A percentile compares a stretch with the other conserved stretches of the same genome.
phyloP scores from a whole-genome alignment of 2,888 invertebrate species.

The Pseudococcus viburni region DNA sequence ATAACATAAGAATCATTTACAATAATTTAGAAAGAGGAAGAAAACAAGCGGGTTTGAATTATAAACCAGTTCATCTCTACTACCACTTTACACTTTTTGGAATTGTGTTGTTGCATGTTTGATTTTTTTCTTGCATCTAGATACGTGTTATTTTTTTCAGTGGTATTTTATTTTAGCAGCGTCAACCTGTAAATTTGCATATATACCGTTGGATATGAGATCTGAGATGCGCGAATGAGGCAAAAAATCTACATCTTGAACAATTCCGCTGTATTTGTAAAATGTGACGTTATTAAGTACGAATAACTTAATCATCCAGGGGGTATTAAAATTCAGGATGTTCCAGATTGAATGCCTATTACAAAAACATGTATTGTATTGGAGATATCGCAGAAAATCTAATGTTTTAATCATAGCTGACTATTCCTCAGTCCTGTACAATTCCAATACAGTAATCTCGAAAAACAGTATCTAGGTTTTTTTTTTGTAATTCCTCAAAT shows the following conservation, averaged over 20 bases:
- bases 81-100: not conserved
- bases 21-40: too few species aligned
- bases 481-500: too few species aligned
- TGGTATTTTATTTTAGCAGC: not conserved
- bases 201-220: slow-evolving; percentile 22
- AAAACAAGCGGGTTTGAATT: not conserved
- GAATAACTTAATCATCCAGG: not conserved
- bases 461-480: too few species aligned
- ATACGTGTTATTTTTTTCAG: slow-evolving; percentile 13
- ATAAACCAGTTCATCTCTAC: not conserved
- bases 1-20: too few species aligned
- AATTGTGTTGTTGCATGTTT: slow-evolving; percentile 4
- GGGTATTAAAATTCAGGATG: not conserved
- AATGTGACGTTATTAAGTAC: slow-evolving; percentile 21
- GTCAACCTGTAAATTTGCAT: not conserved
- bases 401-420: too few species aligned
- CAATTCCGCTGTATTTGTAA: slow-evolving; percentile 33
- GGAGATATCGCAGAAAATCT: too few species aligned
- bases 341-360: too few species aligned
- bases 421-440: too few species aligned
- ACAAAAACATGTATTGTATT: too few species aligned
- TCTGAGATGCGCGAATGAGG: not conserved
- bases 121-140: not conserved
- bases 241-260: not conserved
- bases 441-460: too few species aligned